Evolutionary conservation across 1,140 invertebrate genomes (phyloP), one percentile per base, ranked within the genome.

Genomic region (Tetragnatha versicolor): DNA sequence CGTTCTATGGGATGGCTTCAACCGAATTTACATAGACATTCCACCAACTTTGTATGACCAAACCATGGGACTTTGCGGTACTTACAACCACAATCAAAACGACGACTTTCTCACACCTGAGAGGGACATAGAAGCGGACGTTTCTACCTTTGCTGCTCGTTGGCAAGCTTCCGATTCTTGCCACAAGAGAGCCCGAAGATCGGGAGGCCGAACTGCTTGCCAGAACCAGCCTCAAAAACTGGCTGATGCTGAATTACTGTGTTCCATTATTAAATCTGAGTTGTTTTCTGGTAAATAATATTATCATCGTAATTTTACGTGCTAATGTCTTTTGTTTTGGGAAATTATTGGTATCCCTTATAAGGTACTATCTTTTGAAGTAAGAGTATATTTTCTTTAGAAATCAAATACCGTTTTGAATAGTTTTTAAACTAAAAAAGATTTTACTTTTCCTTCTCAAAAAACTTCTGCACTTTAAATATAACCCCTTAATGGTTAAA

Each of bases 41-140:
- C 93, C 93, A 7, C 86, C 93, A 2, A 84, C 88, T 51, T 91
- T 93, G 81, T 87, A 89, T 33, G 91, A 90, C 69, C 88, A 91
- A 65, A 85, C 84, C 0, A 81, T 84, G 79, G 95, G 95, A 78
- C 87, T 97, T 7, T 97, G 95, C 83, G 95, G 95, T 14, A 95
- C 93, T 0, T 96, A 94, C 83, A 94, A 93, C 73, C 86, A 89
- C 14, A 95, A 94, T 83, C 93, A 94, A 83, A 92, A 92, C 82
- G 93, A 96, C 83, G 95, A 97, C 84, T 95, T 96, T 84, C 82
- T 93, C 5, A 96, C 94, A 0, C 92, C 92, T 0, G 92, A 95
- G 83, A 91, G 92, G n/a, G 93, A 95, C 83, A 81, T 93, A 0
- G 94, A 96, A 83, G 90, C 92, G 42, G 88, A 91, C 0, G 87